Conservation (phyloP, 2,797 vertebrate species). For the Anisognathus igniventris region DNA sequence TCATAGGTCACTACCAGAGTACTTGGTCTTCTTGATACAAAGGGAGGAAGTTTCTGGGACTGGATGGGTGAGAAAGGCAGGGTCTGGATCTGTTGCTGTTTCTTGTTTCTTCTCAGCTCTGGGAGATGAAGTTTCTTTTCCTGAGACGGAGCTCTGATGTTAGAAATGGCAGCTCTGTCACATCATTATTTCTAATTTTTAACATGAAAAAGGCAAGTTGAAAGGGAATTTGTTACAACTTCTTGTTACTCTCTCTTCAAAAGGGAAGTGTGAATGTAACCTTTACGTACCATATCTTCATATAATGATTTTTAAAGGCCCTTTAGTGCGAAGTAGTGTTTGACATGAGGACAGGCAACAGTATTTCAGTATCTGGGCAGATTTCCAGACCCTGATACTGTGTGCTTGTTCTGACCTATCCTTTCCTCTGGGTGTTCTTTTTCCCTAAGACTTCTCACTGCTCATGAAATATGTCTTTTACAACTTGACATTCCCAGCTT, state of each 20-base stretch:
- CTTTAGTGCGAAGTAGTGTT: neutral
- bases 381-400: neutral
- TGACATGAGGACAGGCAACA: neutral
- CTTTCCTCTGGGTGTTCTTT: neutral
- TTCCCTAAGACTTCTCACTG: neutral
- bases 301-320: neutral
- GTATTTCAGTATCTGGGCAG: neutral
- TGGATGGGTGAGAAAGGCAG: neutral
- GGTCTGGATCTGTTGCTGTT: neutral
- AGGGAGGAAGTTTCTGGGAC: neutral
- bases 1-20: neutral
- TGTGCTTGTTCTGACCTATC: neutral
- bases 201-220: slow-evolving; percentile 17
- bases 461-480: neutral
- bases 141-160: neutral
- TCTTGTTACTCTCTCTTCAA: neutral
- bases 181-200: slow-evolving; percentile 9
- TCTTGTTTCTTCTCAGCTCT: neutral
- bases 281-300: neutral
- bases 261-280: neutral
- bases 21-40: neutral
- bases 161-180: neutral
- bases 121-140: neutral
- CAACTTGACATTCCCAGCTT: neutral
- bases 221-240: slow-evolving; percentile 24